A percentile compares a stretch with the other conserved stretches of the same genome.
phyloP scores from a whole-genome alignment of 2,797 vertebrate species.

The Cercopithecus neglectus region DNA sequence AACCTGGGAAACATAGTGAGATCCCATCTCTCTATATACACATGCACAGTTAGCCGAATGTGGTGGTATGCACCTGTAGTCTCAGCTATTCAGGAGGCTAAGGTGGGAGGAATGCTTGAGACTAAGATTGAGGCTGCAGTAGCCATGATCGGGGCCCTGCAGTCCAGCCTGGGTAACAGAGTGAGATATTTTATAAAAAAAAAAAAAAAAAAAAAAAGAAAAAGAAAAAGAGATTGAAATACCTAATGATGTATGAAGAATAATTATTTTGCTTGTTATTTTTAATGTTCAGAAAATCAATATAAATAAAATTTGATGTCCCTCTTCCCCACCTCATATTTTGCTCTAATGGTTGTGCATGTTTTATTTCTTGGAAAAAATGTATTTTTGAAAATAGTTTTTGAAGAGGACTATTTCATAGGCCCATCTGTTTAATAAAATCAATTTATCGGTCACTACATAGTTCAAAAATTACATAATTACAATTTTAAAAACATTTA shows the following conservation, averaged over 20 bases:
- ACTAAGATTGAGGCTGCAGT: background rate
- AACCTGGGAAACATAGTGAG: background rate
- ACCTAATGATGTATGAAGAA: background rate
- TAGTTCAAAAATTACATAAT: slow-evolving; percentile 17
- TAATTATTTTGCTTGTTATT: slow-evolving; percentile 41
- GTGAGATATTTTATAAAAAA: background rate
- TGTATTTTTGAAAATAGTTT: background rate
- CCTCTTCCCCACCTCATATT: background rate
- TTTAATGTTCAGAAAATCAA: slow-evolving; percentile 54
- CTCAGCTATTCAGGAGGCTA: background rate
- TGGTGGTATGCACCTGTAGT: background rate
- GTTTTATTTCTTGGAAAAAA: background rate
- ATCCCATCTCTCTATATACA: background rate
- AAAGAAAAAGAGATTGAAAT: background rate
- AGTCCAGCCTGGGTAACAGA: background rate
- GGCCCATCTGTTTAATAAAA: background rate
- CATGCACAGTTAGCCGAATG: background rate
- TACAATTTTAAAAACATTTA: background rate
- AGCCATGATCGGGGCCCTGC: background rate
- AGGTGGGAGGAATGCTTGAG: background rate
- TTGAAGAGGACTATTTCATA: slow-evolving; percentile 13
- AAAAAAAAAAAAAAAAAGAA: background rate
- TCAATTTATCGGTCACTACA: background rate
- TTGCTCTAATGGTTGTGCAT: background rate
- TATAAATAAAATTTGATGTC: background rate